Percentiles rank a stretch among this genome's conserved stretches.
Conservation (phyloP, 2,113 vertebrate species). For the Barbus barbus region DNA sequence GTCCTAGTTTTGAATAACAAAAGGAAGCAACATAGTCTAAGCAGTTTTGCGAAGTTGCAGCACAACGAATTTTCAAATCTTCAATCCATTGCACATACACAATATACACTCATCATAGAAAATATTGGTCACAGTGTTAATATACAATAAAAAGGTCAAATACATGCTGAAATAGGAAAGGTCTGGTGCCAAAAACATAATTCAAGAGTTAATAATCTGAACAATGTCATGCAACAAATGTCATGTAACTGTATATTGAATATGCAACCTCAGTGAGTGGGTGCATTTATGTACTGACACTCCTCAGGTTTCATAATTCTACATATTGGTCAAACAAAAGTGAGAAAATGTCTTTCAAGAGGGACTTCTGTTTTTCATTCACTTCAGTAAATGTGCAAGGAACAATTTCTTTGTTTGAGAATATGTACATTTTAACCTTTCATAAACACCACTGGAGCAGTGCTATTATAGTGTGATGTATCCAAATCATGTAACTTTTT, state of each 20-base stretch:
- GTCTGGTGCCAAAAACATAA: constrained; percentile 3
- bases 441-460: not conserved
- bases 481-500: not conserved
- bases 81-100: constrained; percentile 61
- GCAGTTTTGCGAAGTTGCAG: constrained; percentile 53
- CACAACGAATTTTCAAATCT: constrained; percentile 67
- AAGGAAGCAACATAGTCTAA: constrained; percentile 55
- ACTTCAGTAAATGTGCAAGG: not conserved
- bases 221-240: not conserved
- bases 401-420: not conserved
- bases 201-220: not conserved
- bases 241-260: not conserved
- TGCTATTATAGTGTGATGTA: not conserved
- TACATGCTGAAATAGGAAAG: constrained; percentile 38
- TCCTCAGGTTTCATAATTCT: not conserved
- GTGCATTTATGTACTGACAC: not conserved
- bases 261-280: not conserved
- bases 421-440: not conserved
- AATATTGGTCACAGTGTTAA: constrained; percentile 38
- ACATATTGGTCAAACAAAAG: not conserved
- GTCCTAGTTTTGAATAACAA: constrained; percentile 38
- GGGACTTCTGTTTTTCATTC: not conserved
- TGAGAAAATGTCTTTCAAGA: not conserved
- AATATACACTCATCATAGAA: constrained; percentile 19
- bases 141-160: constrained; percentile 34